These are phyloP conservation scores for Aramus guarauna DNA, from an alignment of 2,113 vertebrate species.

Conservation along the genomic window DNA sequence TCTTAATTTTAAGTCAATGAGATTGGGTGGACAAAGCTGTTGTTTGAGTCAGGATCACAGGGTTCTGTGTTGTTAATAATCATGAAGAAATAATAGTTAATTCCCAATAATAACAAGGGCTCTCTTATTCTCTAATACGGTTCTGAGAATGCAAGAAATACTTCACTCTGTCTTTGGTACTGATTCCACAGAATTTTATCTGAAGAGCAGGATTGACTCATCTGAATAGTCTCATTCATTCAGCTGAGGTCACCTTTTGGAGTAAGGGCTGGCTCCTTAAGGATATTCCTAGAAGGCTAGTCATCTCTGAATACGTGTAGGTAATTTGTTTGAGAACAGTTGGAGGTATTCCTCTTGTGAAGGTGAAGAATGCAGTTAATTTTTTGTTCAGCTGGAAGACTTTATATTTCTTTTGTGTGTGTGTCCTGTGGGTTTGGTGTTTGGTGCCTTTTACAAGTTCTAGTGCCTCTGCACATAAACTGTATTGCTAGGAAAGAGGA, in stretches of 20 bases:
- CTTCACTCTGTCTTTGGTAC: neutral
- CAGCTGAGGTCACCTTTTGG: constrained; percentile 40
- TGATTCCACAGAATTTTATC: neutral
- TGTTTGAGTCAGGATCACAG: neutral
- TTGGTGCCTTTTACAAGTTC: neutral
- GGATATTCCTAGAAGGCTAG: constrained; percentile 15
- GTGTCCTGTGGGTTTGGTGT: neutral
- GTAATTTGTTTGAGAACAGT: neutral
- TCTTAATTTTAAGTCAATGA: neutral
- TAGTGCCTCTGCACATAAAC: neutral
- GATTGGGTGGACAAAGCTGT: neutral
- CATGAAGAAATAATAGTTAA: neutral
- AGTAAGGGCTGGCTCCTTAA: neutral
- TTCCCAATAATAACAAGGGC: neutral
- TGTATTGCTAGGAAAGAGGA: neutral
- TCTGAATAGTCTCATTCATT: neutral
- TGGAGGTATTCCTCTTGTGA: neutral
- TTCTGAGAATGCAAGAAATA: neutral
- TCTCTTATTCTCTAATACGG: neutral
- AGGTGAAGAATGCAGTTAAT: neutral
- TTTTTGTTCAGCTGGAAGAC: neutral
- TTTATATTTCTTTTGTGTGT: neutral
- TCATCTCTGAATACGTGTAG: neutral
- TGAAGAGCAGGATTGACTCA: neutral
- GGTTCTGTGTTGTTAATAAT: neutral